Base-by-base conservation (phyloP, 30 jellyfish, hydroid and myxozoan species). In the Cassiopea andromeda region DNA sequence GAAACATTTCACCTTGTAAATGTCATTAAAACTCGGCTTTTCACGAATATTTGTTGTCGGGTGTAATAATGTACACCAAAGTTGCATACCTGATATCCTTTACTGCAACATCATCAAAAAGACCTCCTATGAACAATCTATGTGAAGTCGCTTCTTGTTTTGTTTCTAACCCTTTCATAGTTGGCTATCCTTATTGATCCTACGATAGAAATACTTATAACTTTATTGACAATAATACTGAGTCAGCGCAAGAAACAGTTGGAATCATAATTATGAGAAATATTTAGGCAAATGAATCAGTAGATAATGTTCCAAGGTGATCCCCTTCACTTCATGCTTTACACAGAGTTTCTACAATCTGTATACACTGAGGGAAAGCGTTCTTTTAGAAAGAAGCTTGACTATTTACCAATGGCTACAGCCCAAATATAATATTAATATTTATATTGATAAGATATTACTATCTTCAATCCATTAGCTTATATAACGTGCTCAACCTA, bases 1-100 rank as follows among this genome's bases (percentile, higher is more conserved):
- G n/a, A n/a, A n/a, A n/a, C n/a, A n/a, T n/a, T n/a, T n/a, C n/a
- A n/a, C n/a, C n/a, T n/a, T n/a, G n/a, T n/a, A n/a, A n/a, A n/a
- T n/a, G n/a, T n/a, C n/a, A n/a, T n/a, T n/a, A n/a, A 9, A 9
- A 9, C 64, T 9, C 8, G 64, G 64, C 8, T 9, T 9, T 50
- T 50, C 64, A 50, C 64, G n/a, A n/a, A n/a, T n/a, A n/a, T n/a
- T n/a, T 50, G 64, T 50, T 50, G 64, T 50, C 5, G 8, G 9
- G 64, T 9, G 5, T 50, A 50, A 5, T 50, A 2, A 9, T 9
- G 9, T 50, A 2, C 64, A 50, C 9, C 9, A 2, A 2, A 50
- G 5, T 66, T 66, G 6, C 75, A 18, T 47, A 77, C 86, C 86
- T 77, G 73, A 77, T 77, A 54, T 77, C 86, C 1, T 77, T 48